Percentiles rank a stretch among this genome's conserved stretches.
Evolutionary conservation across 1,140 invertebrate genomes (phyloP).

Genomic region (Trichoplusia ni): DNA sequence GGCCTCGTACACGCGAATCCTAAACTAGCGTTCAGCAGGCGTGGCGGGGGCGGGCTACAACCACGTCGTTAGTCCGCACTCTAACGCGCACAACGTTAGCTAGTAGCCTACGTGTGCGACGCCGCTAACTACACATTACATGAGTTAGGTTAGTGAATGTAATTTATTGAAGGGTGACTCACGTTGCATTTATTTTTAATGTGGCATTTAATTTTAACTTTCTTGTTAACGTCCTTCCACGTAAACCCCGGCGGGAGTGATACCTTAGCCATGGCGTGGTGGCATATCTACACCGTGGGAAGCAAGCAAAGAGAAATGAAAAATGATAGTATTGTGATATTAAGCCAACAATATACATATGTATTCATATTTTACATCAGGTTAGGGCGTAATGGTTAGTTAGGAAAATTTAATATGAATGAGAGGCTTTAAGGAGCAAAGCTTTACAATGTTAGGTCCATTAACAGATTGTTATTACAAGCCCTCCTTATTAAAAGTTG

Average conservation of each 20-base stretch:
- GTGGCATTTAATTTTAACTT: constrained; percentile 65
- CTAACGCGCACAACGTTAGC: background rate
- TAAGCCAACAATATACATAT: constrained; percentile 29
- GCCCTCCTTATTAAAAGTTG: background rate
- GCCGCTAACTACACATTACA: constrained; percentile 9
- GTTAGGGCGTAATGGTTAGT: constrained; percentile 21
- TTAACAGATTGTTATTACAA: too few species aligned
- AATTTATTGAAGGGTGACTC: constrained; percentile 44
- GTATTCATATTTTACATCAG: constrained; percentile 17
- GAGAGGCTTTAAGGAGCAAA: constrained; percentile 7
- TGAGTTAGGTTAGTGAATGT: constrained; percentile 23
- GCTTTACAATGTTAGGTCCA: constrained; percentile 14
- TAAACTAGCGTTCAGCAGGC: too few species aligned
- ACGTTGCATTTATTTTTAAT: constrained; percentile 63
- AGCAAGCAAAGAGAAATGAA: constrained; percentile 57
- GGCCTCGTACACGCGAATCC: too few species aligned
- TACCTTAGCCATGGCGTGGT: constrained; percentile 65
- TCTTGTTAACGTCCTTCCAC: constrained; percentile 73
- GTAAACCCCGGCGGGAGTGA: constrained; percentile 70
- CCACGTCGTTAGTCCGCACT: background rate
- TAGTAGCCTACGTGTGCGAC: constrained; percentile 19
- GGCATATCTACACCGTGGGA: constrained; percentile 64
- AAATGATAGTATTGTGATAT: constrained; percentile 40
- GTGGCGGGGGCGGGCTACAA: too few species aligned
- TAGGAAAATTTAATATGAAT: constrained; percentile 16